A percentile compares a stretch with the other conserved stretches of the same genome.
Evolutionary conservation across 2,113 vertebrate genomes (phyloP).

Genomic region (Conger conger): DNA sequence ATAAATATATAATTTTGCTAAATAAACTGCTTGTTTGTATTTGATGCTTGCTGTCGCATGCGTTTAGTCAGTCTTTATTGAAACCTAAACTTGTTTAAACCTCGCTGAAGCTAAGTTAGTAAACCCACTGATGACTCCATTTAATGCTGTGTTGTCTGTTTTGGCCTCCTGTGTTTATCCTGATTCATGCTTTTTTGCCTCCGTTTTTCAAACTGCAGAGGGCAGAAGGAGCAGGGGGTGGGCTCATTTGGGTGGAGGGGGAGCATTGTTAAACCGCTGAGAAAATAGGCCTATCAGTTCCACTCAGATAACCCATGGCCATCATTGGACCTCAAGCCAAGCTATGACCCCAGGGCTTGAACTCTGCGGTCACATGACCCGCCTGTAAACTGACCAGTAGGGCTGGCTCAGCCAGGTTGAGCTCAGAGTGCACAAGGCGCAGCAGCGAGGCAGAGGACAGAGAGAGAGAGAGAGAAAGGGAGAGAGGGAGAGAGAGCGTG

Average conservation of each 20-base stretch:
- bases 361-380: conserved; percentile 88
- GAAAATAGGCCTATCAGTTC: conserved; percentile 86
- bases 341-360: conserved; percentile 90
- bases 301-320: conserved; percentile 87
- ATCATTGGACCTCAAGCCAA: conserved; percentile 83
- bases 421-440: conserved; percentile 73
- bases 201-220: conserved; percentile 48
- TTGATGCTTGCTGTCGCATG: background rate
- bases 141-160: conserved; percentile 52
- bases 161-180: conserved; percentile 62
- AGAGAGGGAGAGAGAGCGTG: conserved; percentile 38
- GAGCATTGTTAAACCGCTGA: conserved; percentile 71
- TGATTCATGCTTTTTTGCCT: conserved; percentile 58
- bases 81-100: conserved; percentile 32
- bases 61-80: background rate
- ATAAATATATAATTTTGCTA: too few species aligned
- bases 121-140: conserved; percentile 37
- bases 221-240: conserved; percentile 44
- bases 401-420: conserved; percentile 62
- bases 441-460: conserved; percentile 50
- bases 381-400: conserved; percentile 88
- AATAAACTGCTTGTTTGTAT: background rate
- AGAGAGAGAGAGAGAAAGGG: conserved; percentile 22
- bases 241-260: conserved; percentile 54
- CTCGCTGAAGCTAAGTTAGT: conserved; percentile 11